Base-by-base conservation (phyloP, 2,888 invertebrate genomes). In the Drosophila setosimentum region DNA sequence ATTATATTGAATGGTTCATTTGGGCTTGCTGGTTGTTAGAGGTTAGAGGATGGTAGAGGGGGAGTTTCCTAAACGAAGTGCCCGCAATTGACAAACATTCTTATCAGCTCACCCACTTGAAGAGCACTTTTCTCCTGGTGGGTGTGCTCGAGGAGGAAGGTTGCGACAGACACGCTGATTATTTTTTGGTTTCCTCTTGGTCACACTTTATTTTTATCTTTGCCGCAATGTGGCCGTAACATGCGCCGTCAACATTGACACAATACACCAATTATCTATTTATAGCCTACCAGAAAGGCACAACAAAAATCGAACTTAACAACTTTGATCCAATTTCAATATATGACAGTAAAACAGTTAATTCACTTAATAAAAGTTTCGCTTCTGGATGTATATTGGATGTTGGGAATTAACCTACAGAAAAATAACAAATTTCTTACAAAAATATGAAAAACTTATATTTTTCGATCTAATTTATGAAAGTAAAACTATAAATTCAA, bases 191-290 rank as follows among this genome's bases (percentile, higher is more conserved):
- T 21, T 45, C 24, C 27, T 13, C 27, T 30, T n/a, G 37, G 59
- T 62, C 35, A 3, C 18, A 54, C 53, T 61, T 67, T 83, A 83
- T 84, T 80, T 64, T 72, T 88, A 84, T 85, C 83, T 85, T 78
- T 81, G 78, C 81, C 69, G 76, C 89, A 85, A 75, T 78, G 81
- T 73, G 71, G 78, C 76, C 64, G 72, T 61, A 70, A 85, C 83
- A 79, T 81, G 79, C 67, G 50, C 57, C 54, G 72, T 72, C 83
- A 87, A 88, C 70, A 85, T 71, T 83, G 82, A 67, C 62, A 54
- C 78, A 67, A 73, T 68, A 76, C 42, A 63, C 45, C 57, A 82
- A 82, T 73, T 82, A 73, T 64, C 59, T 68, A 81, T 78, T 81
- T 71, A 65, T 69, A 37, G 53, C 50, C 55, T 37, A 55, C 27